Percentiles rank a stretch among this genome's conserved stretches.
Conservation (phyloP, 2,888 invertebrate genomes). For the Chrysotoxum bicinctum region DNA sequence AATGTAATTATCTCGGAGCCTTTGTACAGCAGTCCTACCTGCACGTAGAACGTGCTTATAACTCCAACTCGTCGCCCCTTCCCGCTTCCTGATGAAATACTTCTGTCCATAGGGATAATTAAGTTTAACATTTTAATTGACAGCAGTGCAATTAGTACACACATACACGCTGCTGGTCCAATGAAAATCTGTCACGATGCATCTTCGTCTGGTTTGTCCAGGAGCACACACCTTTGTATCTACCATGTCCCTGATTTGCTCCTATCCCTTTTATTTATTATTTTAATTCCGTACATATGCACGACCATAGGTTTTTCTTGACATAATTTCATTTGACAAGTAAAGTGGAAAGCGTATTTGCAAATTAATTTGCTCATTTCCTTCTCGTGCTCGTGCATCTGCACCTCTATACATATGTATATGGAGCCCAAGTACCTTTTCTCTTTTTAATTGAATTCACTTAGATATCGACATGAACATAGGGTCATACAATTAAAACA, state of each 20-base stretch:
- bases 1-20: slow-evolving; percentile 63
- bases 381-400: slow-evolving; percentile 1
- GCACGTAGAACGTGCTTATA: slow-evolving; percentile 33
- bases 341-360: slow-evolving; percentile 55
- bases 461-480: slow-evolving; percentile 32
- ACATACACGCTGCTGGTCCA: slow-evolving; percentile 53
- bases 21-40: slow-evolving; percentile 13
- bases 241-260: slow-evolving; percentile 16
- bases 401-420: too few species aligned
- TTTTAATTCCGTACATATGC: neutral
- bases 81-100: slow-evolving; percentile 1
- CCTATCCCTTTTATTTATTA: neutral
- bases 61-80: neutral
- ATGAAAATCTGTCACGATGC: slow-evolving; percentile 71
- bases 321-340: slow-evolving; percentile 67
- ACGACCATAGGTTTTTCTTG: slow-evolving; percentile 8
- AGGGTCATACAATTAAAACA: slow-evolving; percentile 1
- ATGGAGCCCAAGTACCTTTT: neutral
- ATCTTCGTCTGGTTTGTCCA: slow-evolving; percentile 48
- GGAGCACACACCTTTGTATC: neutral
- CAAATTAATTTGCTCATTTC: slow-evolving; percentile 67
- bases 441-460: slow-evolving; percentile 54
- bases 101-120: slow-evolving; percentile 66
- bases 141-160: slow-evolving; percentile 71
- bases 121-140: slow-evolving; percentile 73